These are phyloP conservation scores for Stenopsyche tienmushanensis DNA, from an alignment of 1,140 invertebrate genomes.

Conservation along the genomic window DNA sequence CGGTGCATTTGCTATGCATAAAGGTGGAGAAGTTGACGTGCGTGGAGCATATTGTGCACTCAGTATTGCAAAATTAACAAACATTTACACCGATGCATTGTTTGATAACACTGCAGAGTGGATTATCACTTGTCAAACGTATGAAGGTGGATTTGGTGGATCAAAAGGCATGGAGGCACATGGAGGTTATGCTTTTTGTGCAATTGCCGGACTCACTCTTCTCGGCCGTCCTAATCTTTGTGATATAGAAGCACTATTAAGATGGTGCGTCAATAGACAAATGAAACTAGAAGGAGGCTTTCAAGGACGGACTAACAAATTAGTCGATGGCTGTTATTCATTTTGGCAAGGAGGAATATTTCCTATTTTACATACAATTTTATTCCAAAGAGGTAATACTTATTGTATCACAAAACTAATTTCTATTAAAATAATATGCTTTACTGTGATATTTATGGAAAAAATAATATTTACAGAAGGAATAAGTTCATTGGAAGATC, in stretches of 20 bases:
- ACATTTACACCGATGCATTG: slow-evolving; percentile 69
- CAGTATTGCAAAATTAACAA: slow-evolving; percentile 84
- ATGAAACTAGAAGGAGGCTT: slow-evolving; percentile 92
- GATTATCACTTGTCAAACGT: slow-evolving; percentile 93
- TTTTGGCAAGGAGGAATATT: slow-evolving; percentile 97
- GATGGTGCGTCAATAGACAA: slow-evolving; percentile 86
- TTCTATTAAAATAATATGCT: slow-evolving; percentile 1
- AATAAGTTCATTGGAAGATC: slow-evolving; percentile 55
- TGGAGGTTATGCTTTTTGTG: slow-evolving; percentile 98
- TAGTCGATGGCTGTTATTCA: slow-evolving; percentile 98
- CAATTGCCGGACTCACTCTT: slow-evolving; percentile 82
- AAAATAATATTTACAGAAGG: slow-evolving; percentile 38
- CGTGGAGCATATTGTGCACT: slow-evolving; percentile 94
- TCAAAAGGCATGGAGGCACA: slow-evolving; percentile 95
- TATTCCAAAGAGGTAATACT: slow-evolving; percentile 55
- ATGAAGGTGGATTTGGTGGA: slow-evolving; percentile 97
- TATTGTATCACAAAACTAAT: slow-evolving; percentile 47
- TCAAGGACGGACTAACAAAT: slow-evolving; percentile 94
- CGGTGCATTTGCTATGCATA: slow-evolving; percentile 89
- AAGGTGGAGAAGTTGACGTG: slow-evolving; percentile 93
- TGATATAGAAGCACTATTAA: slow-evolving; percentile 75
- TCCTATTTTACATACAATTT: slow-evolving; percentile 68
- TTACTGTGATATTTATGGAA: too few relatives aligned
- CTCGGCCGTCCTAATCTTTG: slow-evolving; percentile 78
- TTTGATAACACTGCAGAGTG: slow-evolving; percentile 88